phyloP scores from a whole-genome alignment of 53 echinoderm and acorn worm genomes.

The Antedon mediterranea region DNA sequence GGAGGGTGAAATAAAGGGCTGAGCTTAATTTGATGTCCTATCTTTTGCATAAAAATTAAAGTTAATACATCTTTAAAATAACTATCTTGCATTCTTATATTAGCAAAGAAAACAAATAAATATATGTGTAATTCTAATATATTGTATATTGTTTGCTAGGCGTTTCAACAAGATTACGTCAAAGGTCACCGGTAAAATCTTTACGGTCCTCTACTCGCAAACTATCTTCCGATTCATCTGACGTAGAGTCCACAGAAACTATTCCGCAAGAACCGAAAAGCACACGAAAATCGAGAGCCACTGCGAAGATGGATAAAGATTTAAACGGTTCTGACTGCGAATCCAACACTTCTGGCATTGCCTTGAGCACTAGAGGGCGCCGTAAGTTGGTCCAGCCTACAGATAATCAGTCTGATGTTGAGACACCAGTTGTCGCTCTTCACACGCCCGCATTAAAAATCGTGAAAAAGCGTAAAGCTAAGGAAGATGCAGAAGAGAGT shows the following conservation, averaged over 20 bases:
- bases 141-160: not conserved
- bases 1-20: too few species aligned
- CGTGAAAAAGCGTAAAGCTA: slow-evolving; percentile 62
- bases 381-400: slow-evolving; percentile 19
- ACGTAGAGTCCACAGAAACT: not conserved
- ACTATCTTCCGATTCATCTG: not conserved
- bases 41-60: too few species aligned
- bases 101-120: too few species aligned
- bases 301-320: not conserved
- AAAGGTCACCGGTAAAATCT: not conserved
- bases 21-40: too few species aligned
- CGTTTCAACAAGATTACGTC: not conserved
- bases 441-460: slow-evolving; percentile 14
- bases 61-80: too few species aligned
- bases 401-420: slow-evolving; percentile 15
- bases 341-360: not conserved
- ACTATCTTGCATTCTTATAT: too few species aligned
- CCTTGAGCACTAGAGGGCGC: not conserved
- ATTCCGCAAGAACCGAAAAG: not conserved
- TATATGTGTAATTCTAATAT: too few species aligned
- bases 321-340: not conserved
- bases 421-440: slow-evolving; percentile 3
- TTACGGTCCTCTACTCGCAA: not conserved
- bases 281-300: not conserved
- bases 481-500: slow-evolving; percentile 60